A percentile compares a stretch with the other conserved stretches of the same genome.
phyloP scores from a whole-genome alignment of 2,888 invertebrate genomes.

The Timema cristinae region DNA sequence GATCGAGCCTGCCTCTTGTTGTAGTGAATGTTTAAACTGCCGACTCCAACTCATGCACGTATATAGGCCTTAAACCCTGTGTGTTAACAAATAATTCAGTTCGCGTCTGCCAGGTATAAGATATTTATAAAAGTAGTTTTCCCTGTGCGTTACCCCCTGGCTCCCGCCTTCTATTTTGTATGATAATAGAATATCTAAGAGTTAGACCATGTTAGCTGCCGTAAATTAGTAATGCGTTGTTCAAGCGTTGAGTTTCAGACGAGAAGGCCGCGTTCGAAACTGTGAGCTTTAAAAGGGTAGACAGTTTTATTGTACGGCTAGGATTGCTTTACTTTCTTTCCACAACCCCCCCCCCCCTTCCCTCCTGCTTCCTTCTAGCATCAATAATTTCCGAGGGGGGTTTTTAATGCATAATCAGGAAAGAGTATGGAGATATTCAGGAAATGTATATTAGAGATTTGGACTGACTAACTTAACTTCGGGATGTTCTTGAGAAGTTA shows the following conservation, averaged over 20 bases:
- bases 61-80: slow-evolving; percentile 23
- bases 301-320: no score
- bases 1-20: slow-evolving; percentile 27
- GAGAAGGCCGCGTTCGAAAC: slow-evolving; percentile 22
- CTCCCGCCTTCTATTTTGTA: slow-evolving; percentile 30
- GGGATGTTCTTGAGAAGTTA: no score
- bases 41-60: slow-evolving; percentile 26
- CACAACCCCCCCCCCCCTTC: no score
- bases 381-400: no score
- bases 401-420: no score
- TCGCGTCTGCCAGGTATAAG: slow-evolving; percentile 29
- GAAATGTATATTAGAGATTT: no score
- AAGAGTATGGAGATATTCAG: no score
- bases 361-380: no score
- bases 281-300: neutral
- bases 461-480: no score
- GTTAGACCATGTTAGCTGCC: slow-evolving; percentile 30
- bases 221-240: slow-evolving; percentile 31
- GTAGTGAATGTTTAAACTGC: slow-evolving; percentile 31
- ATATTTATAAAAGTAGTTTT: slow-evolving; percentile 29
- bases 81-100: slow-evolving; percentile 27
- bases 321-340: no score
- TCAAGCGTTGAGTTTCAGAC: slow-evolving; percentile 21
- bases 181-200: slow-evolving; percentile 34
- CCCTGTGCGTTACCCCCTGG: neutral